Base-by-base conservation (phyloP, 2,888 invertebrate genomes). In the Hemicrepidius hirtus region DNA sequence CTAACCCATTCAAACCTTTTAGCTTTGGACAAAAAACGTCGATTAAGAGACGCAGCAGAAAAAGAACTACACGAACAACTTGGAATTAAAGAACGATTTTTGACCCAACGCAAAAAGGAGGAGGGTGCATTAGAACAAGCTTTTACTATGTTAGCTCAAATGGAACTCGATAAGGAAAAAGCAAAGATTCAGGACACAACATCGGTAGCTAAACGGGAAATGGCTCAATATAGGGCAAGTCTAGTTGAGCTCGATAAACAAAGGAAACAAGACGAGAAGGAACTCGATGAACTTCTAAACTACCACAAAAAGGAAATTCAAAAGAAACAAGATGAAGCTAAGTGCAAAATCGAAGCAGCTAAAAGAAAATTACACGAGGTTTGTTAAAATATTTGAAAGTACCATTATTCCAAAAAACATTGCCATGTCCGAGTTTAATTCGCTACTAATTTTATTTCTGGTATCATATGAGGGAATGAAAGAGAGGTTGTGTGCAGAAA, bases 51-150 rank as follows among this genome's bases (percentile, higher is more conserved):
- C 18, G 60, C 78, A 60, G 71, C 76, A 0, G 81, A 81, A 3
- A 76, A 77, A 70, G 84, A 86, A 70, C 78, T 86, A 3, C 67
- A 75, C 12, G 79, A 83, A 21, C 86, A 87, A 78, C 82, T 87
- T 12, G 78, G 77, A 20, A 64, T 77, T 6, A 82, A 85, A 44
- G 79, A 83, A 70, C 76, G 79, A 65, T 77, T 84, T 21, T 55
- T 82, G 18, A 80, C 72, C 0, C 78, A 84, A 72, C 75, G 84
- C 46, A 81, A 80, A 64, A 80, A 82, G 64, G 84, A 84, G 71
- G 86, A 86, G 75, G 74, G 82, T 2, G 82, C 83, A 0, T 72
- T 85, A 20, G 83, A 85, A 28, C 74, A 82, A 44, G 84, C 84
- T 0, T 83, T 83, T 64, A 77, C 71, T n/a, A 66, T 78, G 13